A percentile compares a stretch with the other conserved stretches of the same genome.
phyloP scores from a whole-genome alignment of 2,113 vertebrate species.

The Brienomyrus longianalis region DNA sequence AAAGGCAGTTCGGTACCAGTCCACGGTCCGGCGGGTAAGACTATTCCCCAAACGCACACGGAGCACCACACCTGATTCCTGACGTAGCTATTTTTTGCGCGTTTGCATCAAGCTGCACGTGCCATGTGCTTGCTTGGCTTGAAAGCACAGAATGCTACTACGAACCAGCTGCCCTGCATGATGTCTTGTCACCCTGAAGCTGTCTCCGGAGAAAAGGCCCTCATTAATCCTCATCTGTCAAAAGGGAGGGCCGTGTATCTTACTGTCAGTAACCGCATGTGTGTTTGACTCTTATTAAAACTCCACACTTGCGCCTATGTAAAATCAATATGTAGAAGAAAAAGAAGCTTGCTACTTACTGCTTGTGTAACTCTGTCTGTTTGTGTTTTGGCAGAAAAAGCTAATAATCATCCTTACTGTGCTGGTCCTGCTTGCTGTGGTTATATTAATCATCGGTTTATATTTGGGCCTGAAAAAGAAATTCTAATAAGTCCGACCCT shows the following conservation, averaged over 20 bases:
- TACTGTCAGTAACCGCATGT: neutral
- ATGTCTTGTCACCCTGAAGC: neutral
- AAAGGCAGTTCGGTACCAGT: conserved; percentile 84
- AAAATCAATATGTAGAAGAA: neutral
- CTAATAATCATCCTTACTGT: conserved; percentile 71
- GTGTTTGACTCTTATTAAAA: neutral
- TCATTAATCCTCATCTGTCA: neutral
- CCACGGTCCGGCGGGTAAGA: conserved; percentile 81
- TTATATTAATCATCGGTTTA: conserved; percentile 80
- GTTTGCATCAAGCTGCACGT: neutral
- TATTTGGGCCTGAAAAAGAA: conserved; percentile 72
- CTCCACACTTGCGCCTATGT: neutral
- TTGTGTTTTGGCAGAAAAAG: conserved; percentile 77
- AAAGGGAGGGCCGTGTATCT: neutral
- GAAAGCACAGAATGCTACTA: neutral
- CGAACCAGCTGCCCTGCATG: neutral
- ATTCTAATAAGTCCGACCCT: conserved; percentile 45
- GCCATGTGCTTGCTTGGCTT: neutral
- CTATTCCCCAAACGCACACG: neutral
- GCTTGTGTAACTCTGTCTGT: conserved; percentile 20
- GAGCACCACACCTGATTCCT: neutral
- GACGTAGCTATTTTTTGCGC: neutral
- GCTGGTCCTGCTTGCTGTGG: conserved; percentile 68
- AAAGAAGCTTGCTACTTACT: neutral
- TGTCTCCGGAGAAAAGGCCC: neutral